Base-by-base conservation (phyloP, 2,888 invertebrate species). In the Cotesia congregata region DNA sequence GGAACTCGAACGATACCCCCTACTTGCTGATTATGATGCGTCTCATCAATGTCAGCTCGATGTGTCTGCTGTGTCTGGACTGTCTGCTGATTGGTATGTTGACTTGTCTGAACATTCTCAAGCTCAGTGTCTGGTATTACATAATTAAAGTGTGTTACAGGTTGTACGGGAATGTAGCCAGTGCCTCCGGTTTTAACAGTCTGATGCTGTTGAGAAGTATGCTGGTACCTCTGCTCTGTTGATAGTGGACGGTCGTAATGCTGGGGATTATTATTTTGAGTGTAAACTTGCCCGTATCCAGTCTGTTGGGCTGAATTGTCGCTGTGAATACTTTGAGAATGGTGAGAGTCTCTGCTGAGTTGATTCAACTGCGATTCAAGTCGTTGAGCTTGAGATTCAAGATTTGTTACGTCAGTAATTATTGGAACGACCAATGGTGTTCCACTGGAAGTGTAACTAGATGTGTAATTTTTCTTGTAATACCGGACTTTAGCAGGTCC, bases 381-480 rank as follows among this genome's bases (percentile, higher is more conserved):
- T 15, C 79, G 71, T 61, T 80, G 68, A 1, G 82, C 38, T 7
- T 82, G 78, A 5, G 79, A 74, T 5, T 83, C 80, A 6, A 80
- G 68, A 6, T 62, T 20, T 30, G 73, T n/a, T 5, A 73, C 15
- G n/a, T 62, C 77, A 0, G 77, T 72, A 3, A 30, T 30, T 20
- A 79, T 6, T 12, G 79, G 80, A 1, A 80, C 69, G 15, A 77
- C 68, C 0, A 71, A 78, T 9, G 65, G 75, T 20, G n/a, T 74
- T 6, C 79, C 80, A 5, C 76, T 75, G 6, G 78, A 69, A 60
- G 80, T 80, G 64, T 85, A 87, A 67, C 82, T 85, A 12, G 87
- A 82, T 3, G 86, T 85, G 70, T 84, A 88, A 80, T 88, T 88
- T 71, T 83, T 85, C 15, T 82, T 84, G 61, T 85, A 87, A 68